phyloP scores from a whole-genome alignment of 2,888 invertebrate species.

The Ormyrus nitidulus region DNA sequence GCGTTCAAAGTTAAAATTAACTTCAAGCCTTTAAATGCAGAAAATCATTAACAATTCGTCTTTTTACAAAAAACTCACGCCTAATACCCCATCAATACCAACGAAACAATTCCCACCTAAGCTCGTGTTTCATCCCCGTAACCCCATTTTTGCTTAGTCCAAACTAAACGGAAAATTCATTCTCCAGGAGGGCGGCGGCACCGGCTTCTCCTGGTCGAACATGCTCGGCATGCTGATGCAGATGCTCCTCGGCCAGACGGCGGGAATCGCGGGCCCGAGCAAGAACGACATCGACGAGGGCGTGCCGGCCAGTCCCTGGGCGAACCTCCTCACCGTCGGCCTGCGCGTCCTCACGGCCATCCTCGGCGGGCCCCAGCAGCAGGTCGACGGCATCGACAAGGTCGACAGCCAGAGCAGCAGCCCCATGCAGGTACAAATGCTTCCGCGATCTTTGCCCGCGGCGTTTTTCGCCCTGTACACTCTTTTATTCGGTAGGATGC shows the following conservation, averaged over 20 bases:
- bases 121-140: too few relatives aligned
- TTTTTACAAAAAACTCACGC: too few relatives aligned
- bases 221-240: constrained; percentile 92
- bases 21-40: too few relatives aligned
- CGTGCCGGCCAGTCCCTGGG: constrained; percentile 89
- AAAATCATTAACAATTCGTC: too few relatives aligned
- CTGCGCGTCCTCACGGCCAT: constrained; percentile 90
- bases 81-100: too few relatives aligned
- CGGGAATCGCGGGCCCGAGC: constrained; percentile 82
- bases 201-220: constrained; percentile 92
- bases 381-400: constrained; percentile 90
- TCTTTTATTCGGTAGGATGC: too few relatives aligned
- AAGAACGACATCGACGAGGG: constrained; percentile 87
- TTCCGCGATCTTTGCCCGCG: constrained; percentile 7
- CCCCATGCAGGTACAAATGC: constrained; percentile 87
- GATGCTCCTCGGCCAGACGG: constrained; percentile 86
- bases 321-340: constrained; percentile 90
- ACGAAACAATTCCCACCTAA: too few relatives aligned
- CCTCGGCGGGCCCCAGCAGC: constrained; percentile 84
- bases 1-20: not conserved
- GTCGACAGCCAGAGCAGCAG: constrained; percentile 89
- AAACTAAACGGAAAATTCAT: too few relatives aligned
- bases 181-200: constrained; percentile 74
- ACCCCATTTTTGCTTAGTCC: not conserved
- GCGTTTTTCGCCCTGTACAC: too few relatives aligned